A percentile compares a stretch with the other conserved stretches of the same genome.
phyloP scores from a whole-genome alignment of 2,797 vertebrate species.

The Malurus leucopterus region DNA sequence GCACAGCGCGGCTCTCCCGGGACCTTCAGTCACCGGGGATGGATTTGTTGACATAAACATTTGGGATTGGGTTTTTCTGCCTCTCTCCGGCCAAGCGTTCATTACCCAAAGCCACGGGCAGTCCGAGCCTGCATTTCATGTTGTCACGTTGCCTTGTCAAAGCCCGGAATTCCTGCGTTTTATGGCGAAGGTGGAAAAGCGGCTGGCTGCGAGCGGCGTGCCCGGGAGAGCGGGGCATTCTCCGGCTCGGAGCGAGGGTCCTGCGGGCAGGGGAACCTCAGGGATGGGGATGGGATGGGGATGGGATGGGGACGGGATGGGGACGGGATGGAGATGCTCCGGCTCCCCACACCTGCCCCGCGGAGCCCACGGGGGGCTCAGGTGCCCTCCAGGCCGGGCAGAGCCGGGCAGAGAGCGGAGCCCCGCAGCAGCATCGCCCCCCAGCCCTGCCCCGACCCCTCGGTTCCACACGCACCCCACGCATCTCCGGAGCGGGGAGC shows the following conservation, averaged over 20 bases:
- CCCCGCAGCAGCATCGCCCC: background rate
- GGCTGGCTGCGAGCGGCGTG: background rate
- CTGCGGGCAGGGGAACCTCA: background rate
- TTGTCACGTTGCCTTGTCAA: constrained; percentile 40
- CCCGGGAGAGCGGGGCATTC: background rate
- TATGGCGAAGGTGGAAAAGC: background rate
- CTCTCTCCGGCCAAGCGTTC: background rate
- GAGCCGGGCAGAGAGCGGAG: background rate
- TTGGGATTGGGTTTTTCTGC: constrained; percentile 22
- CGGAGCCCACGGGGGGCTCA: too few relatives aligned
- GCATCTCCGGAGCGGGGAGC: rapidly evolving
- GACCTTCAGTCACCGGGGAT: background rate
- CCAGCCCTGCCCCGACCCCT: background rate
- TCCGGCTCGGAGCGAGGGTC: background rate
- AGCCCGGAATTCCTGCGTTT: constrained; percentile 26
- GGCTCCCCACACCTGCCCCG: background rate
- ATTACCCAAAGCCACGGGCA: background rate
- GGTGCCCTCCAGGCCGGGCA: background rate
- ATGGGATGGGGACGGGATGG: background rate
- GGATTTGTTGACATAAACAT: constrained; percentile 49
- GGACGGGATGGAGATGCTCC: background rate
- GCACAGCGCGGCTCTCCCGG: background rate
- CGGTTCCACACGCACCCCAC: background rate
- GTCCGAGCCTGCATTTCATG: constrained; percentile 30
- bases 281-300: rapidly evolving